Base-by-base conservation (phyloP, 2,113 vertebrate species). In the Epinephelus cyanopodus region DNA sequence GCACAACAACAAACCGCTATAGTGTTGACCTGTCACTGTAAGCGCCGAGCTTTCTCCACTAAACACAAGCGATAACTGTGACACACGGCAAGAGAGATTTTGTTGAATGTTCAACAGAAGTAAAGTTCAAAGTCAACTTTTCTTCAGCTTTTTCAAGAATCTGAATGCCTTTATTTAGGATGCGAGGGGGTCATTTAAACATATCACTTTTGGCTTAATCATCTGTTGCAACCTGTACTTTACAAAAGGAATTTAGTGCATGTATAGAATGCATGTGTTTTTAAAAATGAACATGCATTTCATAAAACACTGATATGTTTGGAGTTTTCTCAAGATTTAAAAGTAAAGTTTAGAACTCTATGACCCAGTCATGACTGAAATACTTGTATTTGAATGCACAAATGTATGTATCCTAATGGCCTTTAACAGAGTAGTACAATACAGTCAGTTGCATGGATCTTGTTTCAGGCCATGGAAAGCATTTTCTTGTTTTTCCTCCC, bases 1-100 rank as follows among this genome's bases (percentile, higher is more conserved):
- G 64, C 66, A 72, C 60, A 85, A 88, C 86, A 94, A 92, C 90
- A 94, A 90, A 87, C 90, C 75, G 52, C 77, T 62, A 85, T 87
- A 84, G 88, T 92, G 77, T 79, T 15, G 2, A 74, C 53, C 21
- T 25, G 72, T 77, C 70, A 85, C 76, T 57, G 68, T 71, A 70
- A 76, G 66, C 29, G 70, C 57, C 18, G 17, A 56, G 68, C 74
- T 83, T 88, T 91, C 67, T 79, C 54, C 50, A 81, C 54, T 52
- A 50, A 67, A 85, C 82, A 83, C 27, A 53, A 61, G 66, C 48
- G 47, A 33, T 65, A 56, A 72, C 68, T 33, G 75, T 86, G 71
- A 74, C 74, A 81, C 6, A 61, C 33, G 21, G 64, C 78, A 74
- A 60, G n/a, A 50, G 65, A 33, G 23, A 68, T 72, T 64, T 63